A percentile compares a stretch with the other conserved stretches of the same genome.
phyloP scores from a whole-genome alignment of 2,797 vertebrate species.

The Ficedula albicollis region DNA sequence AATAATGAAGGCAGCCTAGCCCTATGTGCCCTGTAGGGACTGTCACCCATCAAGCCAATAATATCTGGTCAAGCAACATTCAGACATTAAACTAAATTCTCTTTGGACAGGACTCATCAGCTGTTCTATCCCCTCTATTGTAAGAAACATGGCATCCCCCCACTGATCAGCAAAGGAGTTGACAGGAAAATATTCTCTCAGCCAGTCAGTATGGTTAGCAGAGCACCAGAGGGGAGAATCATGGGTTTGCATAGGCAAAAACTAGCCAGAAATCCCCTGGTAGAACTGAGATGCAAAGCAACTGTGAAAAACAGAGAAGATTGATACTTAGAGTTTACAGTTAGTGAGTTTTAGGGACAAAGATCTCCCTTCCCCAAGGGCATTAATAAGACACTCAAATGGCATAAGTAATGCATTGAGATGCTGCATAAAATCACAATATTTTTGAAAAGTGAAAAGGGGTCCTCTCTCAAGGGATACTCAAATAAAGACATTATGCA shows the following conservation, averaged over 20 bases:
- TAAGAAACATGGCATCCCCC: background rate
- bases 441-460: constrained; percentile 29
- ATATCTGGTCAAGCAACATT: constrained; percentile 54
- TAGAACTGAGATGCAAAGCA: background rate
- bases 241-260: constrained; percentile 26
- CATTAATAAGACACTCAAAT: background rate
- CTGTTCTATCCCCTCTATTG: constrained; percentile 21
- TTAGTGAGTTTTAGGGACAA: constrained; percentile 14
- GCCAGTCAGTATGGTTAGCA: background rate
- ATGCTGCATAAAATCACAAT: constrained; percentile 25
- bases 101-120: constrained; percentile 14
- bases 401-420: constrained; percentile 1
- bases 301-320: constrained; percentile 5
- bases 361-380: background rate
- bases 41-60: constrained; percentile 47
- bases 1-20: constrained; percentile 45
- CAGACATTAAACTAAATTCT: constrained; percentile 23
- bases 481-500: background rate
- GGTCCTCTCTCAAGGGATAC: background rate
- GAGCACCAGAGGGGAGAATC: background rate
- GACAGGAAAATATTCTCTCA: constrained; percentile 41
- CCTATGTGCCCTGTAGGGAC: background rate
- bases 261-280: background rate
- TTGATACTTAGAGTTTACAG: background rate
- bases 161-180: background rate